These are phyloP conservation scores for Miniopterus natalensis DNA, from an alignment of 2,113 vertebrate genomes.

Conservation along the genomic window DNA sequence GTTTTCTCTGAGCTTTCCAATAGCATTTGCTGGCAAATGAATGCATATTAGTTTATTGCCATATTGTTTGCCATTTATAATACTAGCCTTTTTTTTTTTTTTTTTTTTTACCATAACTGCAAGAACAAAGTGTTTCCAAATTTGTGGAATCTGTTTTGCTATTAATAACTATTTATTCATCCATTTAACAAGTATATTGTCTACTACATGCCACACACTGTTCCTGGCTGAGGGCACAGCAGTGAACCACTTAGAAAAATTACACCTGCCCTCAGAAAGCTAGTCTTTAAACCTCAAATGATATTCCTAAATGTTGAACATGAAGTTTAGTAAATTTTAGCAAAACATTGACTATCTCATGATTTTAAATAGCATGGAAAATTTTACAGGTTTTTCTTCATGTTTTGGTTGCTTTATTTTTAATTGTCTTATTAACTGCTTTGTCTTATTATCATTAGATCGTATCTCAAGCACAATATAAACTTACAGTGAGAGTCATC, in stretches of 20 bases:
- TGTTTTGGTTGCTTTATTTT: not conserved
- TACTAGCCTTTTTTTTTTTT: not conserved
- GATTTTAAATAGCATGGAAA: conserved; percentile 40
- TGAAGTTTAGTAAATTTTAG: conserved; percentile 22
- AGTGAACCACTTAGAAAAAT: conserved; percentile 22
- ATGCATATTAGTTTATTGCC: not conserved
- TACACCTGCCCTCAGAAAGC: not conserved
- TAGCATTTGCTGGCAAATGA: not conserved
- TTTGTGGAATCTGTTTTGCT: not conserved
- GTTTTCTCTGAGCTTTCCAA: conserved; percentile 37
- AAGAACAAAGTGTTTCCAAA: conserved; percentile 25
- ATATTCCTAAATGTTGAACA: conserved; percentile 22
- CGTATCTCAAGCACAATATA: conserved; percentile 5
- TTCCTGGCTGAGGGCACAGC: not conserved
- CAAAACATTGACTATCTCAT: not conserved
- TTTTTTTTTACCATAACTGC: not conserved
- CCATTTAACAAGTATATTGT: not conserved
- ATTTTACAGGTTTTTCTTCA: not conserved
- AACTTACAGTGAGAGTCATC: conserved; percentile 7
- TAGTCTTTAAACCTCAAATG: conserved; percentile 49
- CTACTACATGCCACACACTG: not conserved
- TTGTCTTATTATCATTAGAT: not conserved
- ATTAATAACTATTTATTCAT: not conserved
- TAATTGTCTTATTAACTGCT: not conserved
- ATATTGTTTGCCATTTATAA: not conserved